Base-by-base conservation (phyloP, 2,113 vertebrate genomes). In the Cyprinodon tularosa region DNA sequence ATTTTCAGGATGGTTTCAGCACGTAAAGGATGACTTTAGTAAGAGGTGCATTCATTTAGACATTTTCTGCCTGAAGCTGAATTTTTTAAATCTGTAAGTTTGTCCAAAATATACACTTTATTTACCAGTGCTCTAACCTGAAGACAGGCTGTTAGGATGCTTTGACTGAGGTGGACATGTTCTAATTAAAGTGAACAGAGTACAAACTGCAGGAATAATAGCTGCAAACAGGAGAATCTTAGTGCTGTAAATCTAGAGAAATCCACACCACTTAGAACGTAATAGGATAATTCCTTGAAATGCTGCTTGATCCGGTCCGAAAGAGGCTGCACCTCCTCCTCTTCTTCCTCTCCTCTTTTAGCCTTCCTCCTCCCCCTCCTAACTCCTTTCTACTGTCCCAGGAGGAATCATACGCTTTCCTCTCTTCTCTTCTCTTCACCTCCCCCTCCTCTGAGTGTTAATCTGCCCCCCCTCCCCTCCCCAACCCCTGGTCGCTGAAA, bases 371-470 rank as follows among this genome's bases (percentile, higher is more conserved):
- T 65, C 20, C 38, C 38, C 50, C 74, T 66, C 72, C 69, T 39
- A 42, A 64, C 72, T 67, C 80, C 71, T 48, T 36, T 45, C 42
- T 44, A 42, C 48, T 47, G 40, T 89, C 88, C 86, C 84, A 77
- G 6, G 81, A 89, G 85, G 88, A 90, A 88, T 88, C 84, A 82
- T 39, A 67, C 38, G 36, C 84, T 81, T 61, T 80, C 68, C 82
- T 75, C 73, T 71, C 69, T 77, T 68, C 67, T 72, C 73, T 81
- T 73, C 73, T 82, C 69, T 84, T 81, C 78, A 70, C 87, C 78
- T 67, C 76, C 73, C 78, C 70, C 74, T 74, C 62, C 69, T 76
- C 66, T 64, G 77, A 81, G 75, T 78, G 85, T 87, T 85, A 78
- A 78, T 78, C 79, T 75, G 63, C 66, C 62, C 45, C 59, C 74